phyloP scores from a whole-genome alignment of 2,888 invertebrate species.

The Eudasyphora cyanicolor region DNA sequence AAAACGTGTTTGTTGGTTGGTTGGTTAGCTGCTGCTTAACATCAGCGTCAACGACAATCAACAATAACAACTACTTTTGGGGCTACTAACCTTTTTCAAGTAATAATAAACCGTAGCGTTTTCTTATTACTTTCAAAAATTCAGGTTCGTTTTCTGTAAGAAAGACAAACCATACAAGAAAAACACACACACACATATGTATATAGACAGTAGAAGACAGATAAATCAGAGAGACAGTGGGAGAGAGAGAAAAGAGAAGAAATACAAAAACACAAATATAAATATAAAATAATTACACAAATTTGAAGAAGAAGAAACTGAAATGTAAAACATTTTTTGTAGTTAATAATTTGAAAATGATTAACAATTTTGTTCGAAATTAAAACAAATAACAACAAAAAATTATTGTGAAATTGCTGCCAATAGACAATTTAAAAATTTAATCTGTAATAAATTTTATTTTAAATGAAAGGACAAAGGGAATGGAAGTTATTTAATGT shows the following conservation, averaged over 20 bases:
- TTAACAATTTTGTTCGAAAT: too few relatives aligned
- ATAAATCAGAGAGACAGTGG: not conserved
- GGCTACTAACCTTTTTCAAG: constrained; percentile 46
- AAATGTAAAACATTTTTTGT: constrained; percentile 12
- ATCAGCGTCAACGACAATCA: not conserved
- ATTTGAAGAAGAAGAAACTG: not conserved
- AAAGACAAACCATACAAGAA: constrained; percentile 33
- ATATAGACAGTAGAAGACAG: not conserved
- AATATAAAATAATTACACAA: constrained; percentile 21
- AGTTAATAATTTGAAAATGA: not conserved
- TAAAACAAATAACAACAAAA: not conserved
- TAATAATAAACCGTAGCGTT: constrained; percentile 44
- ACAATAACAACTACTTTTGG: not conserved
- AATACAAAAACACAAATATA: constrained; percentile 8
- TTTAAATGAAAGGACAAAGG: too few relatives aligned
- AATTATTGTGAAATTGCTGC: not conserved
- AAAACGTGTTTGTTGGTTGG: not conserved
- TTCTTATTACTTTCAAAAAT: constrained; percentile 52
- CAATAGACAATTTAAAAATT: too few relatives aligned
- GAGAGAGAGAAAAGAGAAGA: not conserved
- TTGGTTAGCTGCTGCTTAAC: not conserved
- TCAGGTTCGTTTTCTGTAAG: constrained; percentile 44
- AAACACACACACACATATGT: too few relatives aligned
- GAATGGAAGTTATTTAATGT: too few relatives aligned
- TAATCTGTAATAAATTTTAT: too few relatives aligned